A percentile compares a stretch with the other conserved stretches of the same genome.
phyloP scores from a whole-genome alignment of 1,140 invertebrate genomes.

The Drosophila bocki region DNA sequence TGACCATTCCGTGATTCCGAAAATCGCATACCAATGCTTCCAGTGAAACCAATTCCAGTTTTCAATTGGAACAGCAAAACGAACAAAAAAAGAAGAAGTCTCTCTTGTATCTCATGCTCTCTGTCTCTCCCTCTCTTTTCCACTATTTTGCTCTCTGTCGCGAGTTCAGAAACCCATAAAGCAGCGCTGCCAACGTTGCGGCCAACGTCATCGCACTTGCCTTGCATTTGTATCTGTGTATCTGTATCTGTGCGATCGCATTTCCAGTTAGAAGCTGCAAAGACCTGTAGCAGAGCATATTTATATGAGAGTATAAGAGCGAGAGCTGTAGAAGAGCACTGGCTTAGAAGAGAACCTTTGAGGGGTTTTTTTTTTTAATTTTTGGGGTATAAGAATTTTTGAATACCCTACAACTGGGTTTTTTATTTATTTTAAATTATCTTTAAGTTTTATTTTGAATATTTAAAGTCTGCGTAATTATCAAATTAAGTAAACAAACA shows the following conservation, averaged over 20 bases:
- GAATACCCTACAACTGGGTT: not conserved
- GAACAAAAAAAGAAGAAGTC: constrained; percentile 23
- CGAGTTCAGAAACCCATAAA: constrained; percentile 68
- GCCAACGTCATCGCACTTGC: constrained; percentile 47
- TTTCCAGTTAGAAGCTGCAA: constrained; percentile 50
- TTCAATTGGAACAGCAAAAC: constrained; percentile 74
- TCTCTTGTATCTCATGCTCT: constrained; percentile 7
- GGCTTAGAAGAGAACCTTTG: constrained; percentile 26
- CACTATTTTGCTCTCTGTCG: constrained; percentile 5
- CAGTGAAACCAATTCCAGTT: constrained; percentile 83
- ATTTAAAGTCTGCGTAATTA: too few species aligned
- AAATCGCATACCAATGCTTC: constrained; percentile 79
- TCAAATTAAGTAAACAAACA: too few species aligned
- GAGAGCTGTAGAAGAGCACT: constrained; percentile 13
- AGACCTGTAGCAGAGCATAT: constrained; percentile 4
- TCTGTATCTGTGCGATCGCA: constrained; percentile 34
- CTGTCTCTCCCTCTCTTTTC: constrained; percentile 6
- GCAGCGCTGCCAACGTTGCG: constrained; percentile 53
- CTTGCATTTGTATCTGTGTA: constrained; percentile 35
- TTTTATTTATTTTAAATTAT: not conserved
- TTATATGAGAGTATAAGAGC: constrained; percentile 37
- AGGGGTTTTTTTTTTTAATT: not conserved
- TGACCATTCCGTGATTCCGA: constrained; percentile 80
- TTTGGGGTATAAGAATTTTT: not conserved
- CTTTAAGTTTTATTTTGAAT: too few species aligned